A percentile compares a stretch with the other conserved stretches of the same genome.
These are phyloP conservation scores for Hemitrygon akajei DNA, from an alignment of 2,797 vertebrate genomes.

Conservation along the genomic window DNA sequence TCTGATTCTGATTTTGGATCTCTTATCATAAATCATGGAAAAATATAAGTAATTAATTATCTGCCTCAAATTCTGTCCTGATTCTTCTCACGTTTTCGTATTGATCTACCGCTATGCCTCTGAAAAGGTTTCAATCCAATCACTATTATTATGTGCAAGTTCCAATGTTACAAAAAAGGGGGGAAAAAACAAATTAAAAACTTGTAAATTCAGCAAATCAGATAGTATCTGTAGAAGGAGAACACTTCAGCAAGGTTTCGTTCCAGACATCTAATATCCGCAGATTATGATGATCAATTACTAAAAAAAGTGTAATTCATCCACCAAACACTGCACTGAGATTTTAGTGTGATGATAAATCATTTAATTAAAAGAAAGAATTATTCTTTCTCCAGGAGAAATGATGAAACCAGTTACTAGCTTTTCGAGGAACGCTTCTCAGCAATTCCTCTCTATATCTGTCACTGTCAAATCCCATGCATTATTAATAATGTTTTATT, in stretches of 20 bases:
- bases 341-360: neutral
- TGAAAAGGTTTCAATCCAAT: neutral
- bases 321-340: too few relatives aligned
- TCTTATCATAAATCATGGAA: too few relatives aligned
- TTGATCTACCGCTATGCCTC: neutral
- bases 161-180: neutral
- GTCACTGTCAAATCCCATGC: neutral
- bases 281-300: too few relatives aligned
- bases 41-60: too few relatives aligned
- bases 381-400: neutral
- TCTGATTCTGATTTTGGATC: too few relatives aligned
- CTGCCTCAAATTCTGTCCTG: too few relatives aligned
- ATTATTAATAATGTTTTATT: constrained; percentile 19
- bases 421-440: neutral
- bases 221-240: neutral
- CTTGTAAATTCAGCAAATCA: too few relatives aligned
- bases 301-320: too few relatives aligned
- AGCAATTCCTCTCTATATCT: neutral
- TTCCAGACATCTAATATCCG: too few relatives aligned
- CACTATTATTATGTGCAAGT: neutral
- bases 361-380: neutral
- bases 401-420: neutral
- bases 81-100: neutral
- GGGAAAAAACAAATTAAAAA: too few relatives aligned
- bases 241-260: too few relatives aligned